Evolutionary conservation across 2,797 vertebrate genomes (phyloP), one percentile per base, ranked within the genome.

Genomic region (Coregonus suidteri): DNA sequence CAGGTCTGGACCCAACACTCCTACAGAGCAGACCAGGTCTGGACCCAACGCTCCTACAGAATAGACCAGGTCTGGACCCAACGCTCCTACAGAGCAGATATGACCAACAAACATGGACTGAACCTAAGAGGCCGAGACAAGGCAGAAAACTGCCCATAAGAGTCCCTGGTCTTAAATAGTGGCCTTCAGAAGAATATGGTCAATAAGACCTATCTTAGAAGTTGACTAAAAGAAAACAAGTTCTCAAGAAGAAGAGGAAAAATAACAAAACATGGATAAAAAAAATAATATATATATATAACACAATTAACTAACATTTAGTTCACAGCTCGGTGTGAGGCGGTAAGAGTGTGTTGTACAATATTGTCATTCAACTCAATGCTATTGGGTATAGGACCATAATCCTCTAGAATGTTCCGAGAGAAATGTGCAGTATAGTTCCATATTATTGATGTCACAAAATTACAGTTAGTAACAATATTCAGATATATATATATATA

Each of bases 241-340:
- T 75, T 75, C 41, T 41, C 54, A 30, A 78, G 59, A 84, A 37
- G 67, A 79, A 18, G 53, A 54, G 4, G 16, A 65, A 71, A 35
- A 20, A 13, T 59, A 69, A 41, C 54, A n/a, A 74, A 64, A 35
- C 62, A 25, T 30, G 3, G n/a, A 3, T 25, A 20, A 25, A 68
- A 7, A 9, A 47, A 47, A 25, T 3, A 47, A 25, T 3, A n/a
- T 54, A n/a, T 54, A 37, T 79, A 20, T 56, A 65, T 2, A 67
- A 30, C 75, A 78, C 80, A 35, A 73, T 62, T 47, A 80, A 84
- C 83, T 83, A 84, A 87, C 79, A 3, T 80, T 88, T 74, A 59
- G 34, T 87, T 77, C 81, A 80, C 86, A 91, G 89, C 80, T 62
- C 34, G 25, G 6, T 73, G 1, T 64, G 47, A 81, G n/a, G 74